These are phyloP conservation scores for Hydrozoanthus gracilis DNA, from an alignment of 92 coral and sea anemone genomes.

Conservation along the genomic window DNA sequence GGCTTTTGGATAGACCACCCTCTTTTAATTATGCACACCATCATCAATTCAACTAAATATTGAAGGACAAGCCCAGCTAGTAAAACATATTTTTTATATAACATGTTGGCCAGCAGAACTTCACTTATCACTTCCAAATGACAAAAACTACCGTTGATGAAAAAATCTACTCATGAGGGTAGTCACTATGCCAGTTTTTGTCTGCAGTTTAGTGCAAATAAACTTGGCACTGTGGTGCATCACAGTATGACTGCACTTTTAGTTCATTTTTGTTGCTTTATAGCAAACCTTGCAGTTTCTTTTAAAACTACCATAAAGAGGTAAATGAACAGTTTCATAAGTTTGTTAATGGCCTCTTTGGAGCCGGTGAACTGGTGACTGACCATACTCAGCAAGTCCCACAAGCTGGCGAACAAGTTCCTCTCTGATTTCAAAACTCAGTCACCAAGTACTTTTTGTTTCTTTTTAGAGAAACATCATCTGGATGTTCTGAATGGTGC, in stretches of 20 bases:
- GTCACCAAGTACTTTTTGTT: background rate
- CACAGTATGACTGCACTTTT: constrained; percentile 11
- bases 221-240: constrained; percentile 22
- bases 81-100: too few relatives aligned
- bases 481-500: background rate
- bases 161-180: too few relatives aligned
- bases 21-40: too few relatives aligned
- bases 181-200: background rate
- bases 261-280: background rate
- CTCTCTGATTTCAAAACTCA: constrained; percentile 16
- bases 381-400: background rate
- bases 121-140: too few relatives aligned
- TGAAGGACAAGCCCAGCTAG: too few relatives aligned
- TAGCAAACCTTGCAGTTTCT: constrained; percentile 34
- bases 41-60: too few relatives aligned
- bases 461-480: constrained; percentile 9
- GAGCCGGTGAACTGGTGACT: background rate
- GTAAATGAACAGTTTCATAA: constrained; percentile 4
- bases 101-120: too few relatives aligned
- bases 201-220: background rate
- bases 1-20: too few relatives aligned
- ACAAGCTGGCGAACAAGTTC: constrained; percentile 3
- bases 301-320: background rate
- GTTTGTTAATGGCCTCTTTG: background rate
- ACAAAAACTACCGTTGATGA: too few relatives aligned